Conservation (phyloP, 2,113 vertebrate species). For the Planiliza haematocheilus region DNA sequence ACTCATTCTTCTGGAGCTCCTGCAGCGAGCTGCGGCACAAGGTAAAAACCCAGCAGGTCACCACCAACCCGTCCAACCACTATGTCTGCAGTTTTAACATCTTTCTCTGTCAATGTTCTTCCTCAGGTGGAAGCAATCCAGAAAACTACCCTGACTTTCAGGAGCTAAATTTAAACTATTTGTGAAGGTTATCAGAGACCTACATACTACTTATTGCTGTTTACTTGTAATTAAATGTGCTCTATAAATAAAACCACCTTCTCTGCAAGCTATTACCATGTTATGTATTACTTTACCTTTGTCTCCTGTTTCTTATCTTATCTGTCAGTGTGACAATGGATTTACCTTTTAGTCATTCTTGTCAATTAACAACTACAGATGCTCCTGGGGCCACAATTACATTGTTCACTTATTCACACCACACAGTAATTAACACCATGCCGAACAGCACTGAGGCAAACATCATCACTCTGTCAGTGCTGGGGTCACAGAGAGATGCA, state of each 20-base stretch:
- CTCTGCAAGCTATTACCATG: neutral
- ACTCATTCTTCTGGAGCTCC: constrained; percentile 30
- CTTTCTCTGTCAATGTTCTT: neutral
- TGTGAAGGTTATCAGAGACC: constrained; percentile 12
- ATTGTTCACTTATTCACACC: constrained; percentile 58
- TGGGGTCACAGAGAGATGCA: constrained; percentile 16
- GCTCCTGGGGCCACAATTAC: constrained; percentile 35
- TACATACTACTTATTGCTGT: neutral
- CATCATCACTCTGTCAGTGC: constrained; percentile 42
- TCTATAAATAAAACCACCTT: neutral
- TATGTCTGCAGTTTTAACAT: neutral
- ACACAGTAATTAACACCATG: constrained; percentile 42
- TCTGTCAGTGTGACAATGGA: neutral
- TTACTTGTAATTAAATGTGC: constrained; percentile 11
- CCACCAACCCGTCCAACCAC: neutral
- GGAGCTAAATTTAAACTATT: constrained; percentile 4
- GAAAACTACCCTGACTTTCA: neutral
- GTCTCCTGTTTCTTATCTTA: neutral
- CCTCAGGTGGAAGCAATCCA: constrained; percentile 35
- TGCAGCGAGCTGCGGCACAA: constrained; percentile 43
- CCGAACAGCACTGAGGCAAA: constrained; percentile 31
- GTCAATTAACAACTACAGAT: neutral
- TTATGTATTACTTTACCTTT: neutral
- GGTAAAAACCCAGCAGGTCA: constrained; percentile 27
- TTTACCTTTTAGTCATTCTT: neutral